phyloP scores from a whole-genome alignment of 2,888 invertebrate species.

The Tetheella fluctuosa region DNA sequence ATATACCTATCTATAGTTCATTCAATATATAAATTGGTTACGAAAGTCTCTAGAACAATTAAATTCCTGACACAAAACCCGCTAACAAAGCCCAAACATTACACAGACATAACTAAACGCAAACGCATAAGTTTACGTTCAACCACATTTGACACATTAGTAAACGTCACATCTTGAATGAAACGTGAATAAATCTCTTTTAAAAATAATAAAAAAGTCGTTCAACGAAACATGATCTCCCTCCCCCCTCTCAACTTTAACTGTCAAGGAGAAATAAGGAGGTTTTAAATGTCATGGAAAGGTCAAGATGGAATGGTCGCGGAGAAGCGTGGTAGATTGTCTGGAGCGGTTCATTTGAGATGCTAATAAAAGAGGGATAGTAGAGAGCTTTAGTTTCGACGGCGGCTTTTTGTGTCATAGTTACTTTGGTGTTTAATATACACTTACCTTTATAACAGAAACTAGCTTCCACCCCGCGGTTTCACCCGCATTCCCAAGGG shows the following conservation, averaged over 20 bases:
- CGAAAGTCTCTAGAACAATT: background rate
- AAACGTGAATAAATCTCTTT: slow-evolving; percentile 26
- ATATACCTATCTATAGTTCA: too few relatives aligned
- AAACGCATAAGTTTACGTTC: slow-evolving; percentile 14
- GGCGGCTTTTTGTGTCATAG: background rate
- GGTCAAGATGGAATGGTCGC: slow-evolving; percentile 31
- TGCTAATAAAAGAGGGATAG: slow-evolving; percentile 37
- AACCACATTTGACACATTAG: slow-evolving; percentile 39
- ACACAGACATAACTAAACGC: background rate
- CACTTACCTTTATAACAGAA: too few relatives aligned
- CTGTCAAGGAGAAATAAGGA: slow-evolving; percentile 16
- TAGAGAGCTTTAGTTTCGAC: background rate
- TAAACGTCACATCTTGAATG: slow-evolving; percentile 37
- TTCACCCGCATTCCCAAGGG: too few relatives aligned
- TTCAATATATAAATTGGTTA: too few relatives aligned
- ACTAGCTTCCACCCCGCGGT: too few relatives aligned
- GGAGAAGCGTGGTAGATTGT: slow-evolving; percentile 21
- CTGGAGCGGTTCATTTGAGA: slow-evolving; percentile 45
- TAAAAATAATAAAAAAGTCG: slow-evolving; percentile 32
- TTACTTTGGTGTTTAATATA: background rate
- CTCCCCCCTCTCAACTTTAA: background rate
- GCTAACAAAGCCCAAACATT: background rate
- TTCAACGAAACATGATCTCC: slow-evolving; percentile 26
- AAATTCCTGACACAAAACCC: background rate
- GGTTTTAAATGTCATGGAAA: slow-evolving; percentile 18